phyloP scores from a whole-genome alignment of 1,140 invertebrate species.

The Dolichoris vasculosae region DNA sequence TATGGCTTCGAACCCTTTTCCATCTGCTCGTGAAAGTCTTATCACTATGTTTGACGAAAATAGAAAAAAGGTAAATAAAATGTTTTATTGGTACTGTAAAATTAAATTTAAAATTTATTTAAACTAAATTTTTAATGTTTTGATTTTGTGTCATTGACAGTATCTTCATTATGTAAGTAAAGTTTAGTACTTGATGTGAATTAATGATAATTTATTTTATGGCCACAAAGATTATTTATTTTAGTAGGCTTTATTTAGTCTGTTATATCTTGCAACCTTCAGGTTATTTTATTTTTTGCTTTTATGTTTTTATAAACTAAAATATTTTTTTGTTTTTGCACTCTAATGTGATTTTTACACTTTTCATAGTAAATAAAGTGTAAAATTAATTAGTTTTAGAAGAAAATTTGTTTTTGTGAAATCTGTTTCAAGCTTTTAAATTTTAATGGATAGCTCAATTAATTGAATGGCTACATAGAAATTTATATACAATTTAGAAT shows the following conservation, averaged over 20 bases:
- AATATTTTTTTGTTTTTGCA: constrained; percentile 47
- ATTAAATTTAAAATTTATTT: constrained; percentile 21
- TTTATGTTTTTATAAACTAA: constrained; percentile 20
- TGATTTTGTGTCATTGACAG: constrained; percentile 75
- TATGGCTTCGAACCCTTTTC: constrained; percentile 94
- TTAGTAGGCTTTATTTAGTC: constrained; percentile 42
- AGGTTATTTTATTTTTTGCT: constrained; percentile 42
- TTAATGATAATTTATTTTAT: constrained; percentile 49
- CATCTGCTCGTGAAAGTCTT: constrained; percentile 91
- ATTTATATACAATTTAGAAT: not conserved
- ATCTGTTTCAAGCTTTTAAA: constrained; percentile 32
- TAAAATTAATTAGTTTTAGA: constrained; percentile 29
- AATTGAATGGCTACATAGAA: constrained; percentile 50
- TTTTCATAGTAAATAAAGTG: constrained; percentile 29
- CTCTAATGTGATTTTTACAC: constrained; percentile 42
- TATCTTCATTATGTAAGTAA: constrained; percentile 81
- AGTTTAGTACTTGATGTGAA: constrained; percentile 70
- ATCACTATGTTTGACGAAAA: constrained; percentile 94
- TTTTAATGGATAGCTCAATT: constrained; percentile 39
- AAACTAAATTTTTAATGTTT: constrained; percentile 59
- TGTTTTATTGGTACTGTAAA: not conserved
- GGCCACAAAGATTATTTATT: constrained; percentile 40
- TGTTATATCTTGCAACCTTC: constrained; percentile 33
- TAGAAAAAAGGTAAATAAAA: constrained; percentile 86
- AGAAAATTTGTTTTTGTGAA: constrained; percentile 20